Conservation (phyloP, 2,888 invertebrate genomes). For the Pycnomerus fuliginosus region DNA sequence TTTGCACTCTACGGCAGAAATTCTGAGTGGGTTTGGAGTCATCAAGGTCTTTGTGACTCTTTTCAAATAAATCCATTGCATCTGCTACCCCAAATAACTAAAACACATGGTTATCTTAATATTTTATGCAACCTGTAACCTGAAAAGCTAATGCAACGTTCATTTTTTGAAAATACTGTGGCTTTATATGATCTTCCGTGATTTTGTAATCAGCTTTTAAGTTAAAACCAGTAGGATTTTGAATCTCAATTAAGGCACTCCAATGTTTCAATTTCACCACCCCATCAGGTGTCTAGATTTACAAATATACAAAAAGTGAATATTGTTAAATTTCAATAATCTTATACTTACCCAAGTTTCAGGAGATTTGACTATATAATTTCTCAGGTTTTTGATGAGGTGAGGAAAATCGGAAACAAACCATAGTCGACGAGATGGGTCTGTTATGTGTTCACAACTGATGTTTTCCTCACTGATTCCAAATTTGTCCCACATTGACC, state of each 20-base stretch:
- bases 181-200: not conserved
- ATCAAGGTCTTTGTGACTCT: not conserved
- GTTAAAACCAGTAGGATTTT: not conserved
- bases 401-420: conserved; percentile 24
- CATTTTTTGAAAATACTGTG: not conserved
- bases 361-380: conserved; percentile 1
- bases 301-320: too few species aligned
- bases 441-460: conserved; percentile 16
- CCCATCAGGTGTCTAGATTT: not conserved
- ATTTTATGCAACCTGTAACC: not conserved
- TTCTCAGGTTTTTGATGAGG: conserved; percentile 14
- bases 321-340: too few species aligned
- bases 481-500: conserved; percentile 26
- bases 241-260: not conserved
- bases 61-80: not conserved
- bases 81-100: not conserved
- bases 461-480: conserved; percentile 12
- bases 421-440: conserved; percentile 14
- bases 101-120: not conserved
- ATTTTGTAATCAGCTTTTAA: not conserved
- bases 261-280: not conserved
- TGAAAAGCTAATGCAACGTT: not conserved
- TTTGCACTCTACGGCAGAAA: not conserved
- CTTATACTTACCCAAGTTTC: not conserved
- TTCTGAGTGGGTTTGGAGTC: not conserved